phyloP scores from a whole-genome alignment of 2,888 invertebrate species.

The Lasioglossum lativentre region DNA sequence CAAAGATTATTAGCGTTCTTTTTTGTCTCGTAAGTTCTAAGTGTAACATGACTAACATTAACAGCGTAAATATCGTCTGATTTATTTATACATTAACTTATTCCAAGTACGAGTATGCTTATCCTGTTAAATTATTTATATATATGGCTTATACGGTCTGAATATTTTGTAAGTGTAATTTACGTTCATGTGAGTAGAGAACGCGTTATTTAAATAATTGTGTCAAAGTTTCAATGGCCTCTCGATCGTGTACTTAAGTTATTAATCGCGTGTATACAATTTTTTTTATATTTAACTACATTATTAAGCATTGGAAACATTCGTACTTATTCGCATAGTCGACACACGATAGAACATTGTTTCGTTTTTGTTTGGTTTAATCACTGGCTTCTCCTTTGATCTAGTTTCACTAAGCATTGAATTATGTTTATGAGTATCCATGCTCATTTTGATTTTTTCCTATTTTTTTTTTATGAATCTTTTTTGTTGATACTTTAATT shows the following conservation, averaged over 20 bases:
- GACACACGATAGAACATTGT: constrained; percentile 50
- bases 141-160: constrained; percentile 48
- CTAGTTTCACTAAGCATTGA: constrained; percentile 35
- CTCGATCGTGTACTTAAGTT: constrained; percentile 81
- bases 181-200: constrained; percentile 22
- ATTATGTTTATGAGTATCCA: constrained; percentile 34
- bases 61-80: constrained; percentile 49
- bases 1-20: constrained; percentile 70
- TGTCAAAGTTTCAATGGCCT: constrained; percentile 9
- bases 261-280: constrained; percentile 79
- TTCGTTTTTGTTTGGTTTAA: constrained; percentile 76
- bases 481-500: constrained; percentile 44
- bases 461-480: neutral
- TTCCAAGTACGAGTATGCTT: constrained; percentile 49
- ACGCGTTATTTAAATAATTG: constrained; percentile 40
- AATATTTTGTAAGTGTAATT: constrained; percentile 52
- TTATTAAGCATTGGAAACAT: constrained; percentile 14
- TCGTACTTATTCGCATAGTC: constrained; percentile 29
- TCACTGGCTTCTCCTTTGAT: constrained; percentile 40
- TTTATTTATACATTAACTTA: constrained; percentile 70
- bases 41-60: constrained; percentile 67
- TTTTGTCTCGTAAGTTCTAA: constrained; percentile 45
- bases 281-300: constrained; percentile 2
- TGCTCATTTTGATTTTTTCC: neutral
- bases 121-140: constrained; percentile 72